Evolutionary conservation across 2,797 vertebrate genomes (phyloP), one percentile per base, ranked within the genome.

Genomic region (Clarias laeviceps): DNA sequence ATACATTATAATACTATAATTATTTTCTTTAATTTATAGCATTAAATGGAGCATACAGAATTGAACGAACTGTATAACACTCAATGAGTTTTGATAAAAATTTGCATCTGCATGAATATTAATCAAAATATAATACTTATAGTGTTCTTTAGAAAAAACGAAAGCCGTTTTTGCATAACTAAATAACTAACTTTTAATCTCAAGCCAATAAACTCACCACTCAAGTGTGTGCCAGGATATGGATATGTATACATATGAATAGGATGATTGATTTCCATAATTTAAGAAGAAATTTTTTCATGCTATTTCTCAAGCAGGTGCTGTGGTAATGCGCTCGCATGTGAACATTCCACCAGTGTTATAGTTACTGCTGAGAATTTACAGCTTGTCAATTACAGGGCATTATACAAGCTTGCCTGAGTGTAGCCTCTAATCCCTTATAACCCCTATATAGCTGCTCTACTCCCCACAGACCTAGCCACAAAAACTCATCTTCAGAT

Each of bases 371-470:
- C 84, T 59, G 81, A 73, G 82, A 90, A 91, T 90, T 90, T 84
- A 86, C 87, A 90, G 91, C 85, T 84, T 80, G 90, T 88, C 86
- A 91, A 91, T 85, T 89, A 84, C 87, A 85, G 85, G 74, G 86
- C 84, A 91, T 82, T 92, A 86, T 88, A 85, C 90, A 89, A 86
- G 88, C 87, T 88, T 91, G 87, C 90, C 91, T 88, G 83, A 85
- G 69, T 81, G 86, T 82, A 88, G 87, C 84, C 74, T 89, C 89
- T 92, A 88, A 91, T 92, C 90, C 88, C 80, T 81, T 82, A 88
- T 89, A 93, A 92, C 45, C 83, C 88, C 72, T 61, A 65, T 85
- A 81, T 88, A 92, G 92, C 88, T 92, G 88, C 89, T 90, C 90
- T 91, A 90, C 92, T 94, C 89, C 90, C 88, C 88, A 86, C 86